phyloP scores from a whole-genome alignment of 2,113 vertebrate species.

The Percina caprodes region DNA sequence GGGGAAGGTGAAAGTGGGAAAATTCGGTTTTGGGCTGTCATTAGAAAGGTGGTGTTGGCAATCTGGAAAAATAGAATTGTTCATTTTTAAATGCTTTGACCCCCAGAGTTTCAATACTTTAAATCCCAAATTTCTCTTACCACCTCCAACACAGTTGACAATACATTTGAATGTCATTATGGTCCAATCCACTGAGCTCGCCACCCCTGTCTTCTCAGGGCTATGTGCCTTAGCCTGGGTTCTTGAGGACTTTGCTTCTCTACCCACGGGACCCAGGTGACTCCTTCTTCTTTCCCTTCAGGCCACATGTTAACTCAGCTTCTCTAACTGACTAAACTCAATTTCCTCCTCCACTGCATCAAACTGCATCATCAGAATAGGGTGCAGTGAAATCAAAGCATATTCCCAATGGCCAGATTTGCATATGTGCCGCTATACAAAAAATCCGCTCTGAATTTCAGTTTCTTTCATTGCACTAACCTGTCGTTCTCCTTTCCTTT shows the following conservation, averaged over 20 bases:
- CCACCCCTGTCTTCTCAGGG: constrained; percentile 50
- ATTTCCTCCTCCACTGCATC: constrained; percentile 82
- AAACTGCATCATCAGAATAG: constrained; percentile 80
- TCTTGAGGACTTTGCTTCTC: constrained; percentile 65
- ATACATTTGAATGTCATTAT: constrained; percentile 70
- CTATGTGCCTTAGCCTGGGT: constrained; percentile 52
- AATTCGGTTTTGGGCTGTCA: constrained; percentile 53
- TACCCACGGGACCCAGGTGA: constrained; percentile 70
- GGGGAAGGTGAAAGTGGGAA: constrained; percentile 58
- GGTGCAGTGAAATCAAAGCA: constrained; percentile 62
- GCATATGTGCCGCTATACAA: constrained; percentile 77
- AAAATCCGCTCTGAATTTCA: constrained; percentile 73
- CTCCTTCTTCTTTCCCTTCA: constrained; percentile 72
- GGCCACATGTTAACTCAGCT: constrained; percentile 80
- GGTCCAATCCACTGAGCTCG: constrained; percentile 68
- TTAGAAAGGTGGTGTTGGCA: constrained; percentile 49
- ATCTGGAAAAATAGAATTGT: constrained; percentile 49
- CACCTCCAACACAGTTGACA: constrained; percentile 57
- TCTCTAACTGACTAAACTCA: constrained; percentile 81
- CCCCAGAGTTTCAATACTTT: constrained; percentile 44
- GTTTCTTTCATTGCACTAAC: constrained; percentile 54
- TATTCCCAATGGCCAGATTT: constrained; percentile 81
- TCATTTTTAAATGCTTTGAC: constrained; percentile 57
- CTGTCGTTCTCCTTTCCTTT: constrained; percentile 18
- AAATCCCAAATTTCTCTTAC: constrained; percentile 48